Evolutionary conservation across 2,113 vertebrate genomes (phyloP).

Genomic region (Sterrhoptilus dennistouni): DNA sequence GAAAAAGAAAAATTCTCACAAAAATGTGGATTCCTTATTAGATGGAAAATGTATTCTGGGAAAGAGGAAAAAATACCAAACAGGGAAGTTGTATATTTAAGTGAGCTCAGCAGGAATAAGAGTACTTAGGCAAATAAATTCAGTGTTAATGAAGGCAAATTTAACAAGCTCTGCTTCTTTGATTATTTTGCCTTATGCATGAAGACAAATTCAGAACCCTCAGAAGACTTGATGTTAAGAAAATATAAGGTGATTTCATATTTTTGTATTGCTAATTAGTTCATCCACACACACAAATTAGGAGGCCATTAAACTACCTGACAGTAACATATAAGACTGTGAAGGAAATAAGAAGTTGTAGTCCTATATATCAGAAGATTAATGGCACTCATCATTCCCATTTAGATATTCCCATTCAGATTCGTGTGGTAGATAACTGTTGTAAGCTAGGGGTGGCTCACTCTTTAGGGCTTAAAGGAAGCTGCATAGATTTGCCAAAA

Average conservation of each 20-base stretch:
- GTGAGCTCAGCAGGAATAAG: constrained; percentile 54
- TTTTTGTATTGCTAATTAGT: constrained; percentile 63
- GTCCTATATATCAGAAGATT: neutral
- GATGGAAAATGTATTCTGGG: constrained; percentile 8
- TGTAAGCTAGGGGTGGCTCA: neutral
- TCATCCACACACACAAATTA: constrained; percentile 62
- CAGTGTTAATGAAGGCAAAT: constrained; percentile 61
- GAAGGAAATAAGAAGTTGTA: neutral
- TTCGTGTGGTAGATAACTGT: neutral
- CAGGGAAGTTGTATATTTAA: neutral
- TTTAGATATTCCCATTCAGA: neutral
- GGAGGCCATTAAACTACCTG: constrained; percentile 21
- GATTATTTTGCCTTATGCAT: constrained; percentile 55
- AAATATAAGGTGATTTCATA: constrained; percentile 55
- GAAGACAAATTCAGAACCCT: constrained; percentile 50
- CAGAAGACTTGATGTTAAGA: constrained; percentile 27
- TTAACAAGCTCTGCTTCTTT: constrained; percentile 47
- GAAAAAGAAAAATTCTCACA: neutral
- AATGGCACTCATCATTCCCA: neutral
- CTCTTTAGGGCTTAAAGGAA: neutral
- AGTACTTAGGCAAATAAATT: constrained; percentile 63
- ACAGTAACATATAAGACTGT: neutral
- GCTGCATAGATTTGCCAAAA: neutral
- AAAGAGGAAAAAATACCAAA: neutral
- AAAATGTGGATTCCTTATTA: neutral